Base-by-base conservation (phyloP, 1,140 invertebrate species). In the Drosophila lacteicornis region DNA sequence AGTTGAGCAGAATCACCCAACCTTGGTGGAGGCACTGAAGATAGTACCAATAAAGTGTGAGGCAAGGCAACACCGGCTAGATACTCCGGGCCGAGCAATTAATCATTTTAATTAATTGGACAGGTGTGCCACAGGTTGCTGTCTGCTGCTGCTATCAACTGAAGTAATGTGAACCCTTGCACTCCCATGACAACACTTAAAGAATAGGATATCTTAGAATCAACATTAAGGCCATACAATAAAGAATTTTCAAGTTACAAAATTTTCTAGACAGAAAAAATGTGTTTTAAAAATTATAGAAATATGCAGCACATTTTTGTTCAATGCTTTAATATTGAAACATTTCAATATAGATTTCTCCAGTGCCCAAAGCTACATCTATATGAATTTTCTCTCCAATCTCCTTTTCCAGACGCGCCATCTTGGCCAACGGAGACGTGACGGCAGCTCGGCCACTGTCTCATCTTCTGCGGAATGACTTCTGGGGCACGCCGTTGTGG, bases 401-500 rank as follows among this genome's bases (percentile, higher is more conserved):
- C 27, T 45, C 13, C 42, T 15, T 65, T 33, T 46, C 95, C 95
- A 98, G 97, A 82, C 96, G 97, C 82, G 97, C 97, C 53, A 98
- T 98, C 84, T 94, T 97, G 91, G 96, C 95, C 80, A 98, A 98
- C 93, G 96, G 95, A 53, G 97, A 98, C 93, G 94, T 98, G 75
- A 94, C 96, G 75, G 95, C 96, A 73, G 96, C 96, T 19, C 49
- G 33, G 9, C 49, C 83, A 27, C 22, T 74, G 71, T 13, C 51
- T 47, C 63, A 78, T 59, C 67, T 86, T 63, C 95, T 94, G 93
- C 94, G 94, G 57, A 56, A 93, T 97, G 98, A 98, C 93, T 99
- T 98, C 93, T 98, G 97, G 97, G 97, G 97, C 55, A 98, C 97
- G 22, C 96, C 97, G 30, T 93, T 98, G 73, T 94, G 94, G 38